phyloP scores from a whole-genome alignment of 2,888 invertebrate species.

The Drosophila stalkeri region DNA sequence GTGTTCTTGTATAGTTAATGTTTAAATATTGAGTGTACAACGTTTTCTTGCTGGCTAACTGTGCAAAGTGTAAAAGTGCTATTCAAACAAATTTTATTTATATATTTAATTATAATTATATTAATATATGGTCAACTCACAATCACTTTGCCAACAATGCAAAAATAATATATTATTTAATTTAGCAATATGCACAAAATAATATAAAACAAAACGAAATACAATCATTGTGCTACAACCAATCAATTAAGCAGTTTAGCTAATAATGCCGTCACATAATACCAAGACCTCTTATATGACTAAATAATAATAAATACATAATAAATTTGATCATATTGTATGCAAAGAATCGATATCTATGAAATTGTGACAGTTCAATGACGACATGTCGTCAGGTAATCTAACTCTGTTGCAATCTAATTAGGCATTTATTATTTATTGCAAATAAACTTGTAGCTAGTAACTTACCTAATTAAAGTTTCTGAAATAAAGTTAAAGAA shows the following conservation, averaged over 20 bases:
- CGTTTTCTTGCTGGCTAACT: slow-evolving; percentile 24
- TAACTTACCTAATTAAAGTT: not conserved
- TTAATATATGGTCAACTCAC: slow-evolving; percentile 28
- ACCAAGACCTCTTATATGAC: slow-evolving; percentile 46
- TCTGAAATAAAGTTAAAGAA: not conserved
- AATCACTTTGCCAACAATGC: slow-evolving; percentile 28
- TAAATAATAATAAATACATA: no score
- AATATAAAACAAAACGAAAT: slow-evolving; percentile 58
- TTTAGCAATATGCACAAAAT: slow-evolving; percentile 58
- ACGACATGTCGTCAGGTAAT: not conserved
- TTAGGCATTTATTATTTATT: not conserved
- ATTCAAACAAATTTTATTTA: not conserved
- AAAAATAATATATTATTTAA: slow-evolving; percentile 50
- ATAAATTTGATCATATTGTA: no score
- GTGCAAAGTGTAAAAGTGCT: slow-evolving; percentile 63
- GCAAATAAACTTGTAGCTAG: not conserved
- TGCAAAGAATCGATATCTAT: slow-evolving; percentile 4
- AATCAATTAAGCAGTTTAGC: slow-evolving; percentile 33
- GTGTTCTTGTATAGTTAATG: slow-evolving; percentile 22
- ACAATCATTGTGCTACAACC: slow-evolving; percentile 27
- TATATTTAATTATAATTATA: not conserved
- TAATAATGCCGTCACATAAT: slow-evolving; percentile 10
- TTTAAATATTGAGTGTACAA: slow-evolving; percentile 54
- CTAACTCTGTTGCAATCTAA: not conserved
- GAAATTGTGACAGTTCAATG: slow-evolving; percentile 13